Percentiles rank a stretch among this genome's conserved stretches.
Evolutionary conservation across 37 sponge, comb jelly and placozoan genomes (phyloP).

Genomic region (Beroe forskalii): DNA sequence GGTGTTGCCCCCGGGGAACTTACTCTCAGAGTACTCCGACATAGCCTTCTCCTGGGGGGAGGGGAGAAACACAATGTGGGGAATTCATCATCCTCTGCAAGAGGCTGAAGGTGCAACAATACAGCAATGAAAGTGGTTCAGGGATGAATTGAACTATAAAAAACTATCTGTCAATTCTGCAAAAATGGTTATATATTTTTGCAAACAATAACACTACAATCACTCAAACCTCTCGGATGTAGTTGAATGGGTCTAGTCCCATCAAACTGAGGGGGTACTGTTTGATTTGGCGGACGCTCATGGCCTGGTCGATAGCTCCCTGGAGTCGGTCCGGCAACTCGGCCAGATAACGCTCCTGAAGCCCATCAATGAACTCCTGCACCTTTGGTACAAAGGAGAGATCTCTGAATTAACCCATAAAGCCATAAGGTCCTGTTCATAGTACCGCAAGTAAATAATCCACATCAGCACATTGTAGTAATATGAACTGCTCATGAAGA

Average conservation of each 20-base stretch:
- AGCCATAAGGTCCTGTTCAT: no score
- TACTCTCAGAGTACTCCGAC: neutral
- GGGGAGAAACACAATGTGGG: no score
- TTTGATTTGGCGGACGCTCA: neutral
- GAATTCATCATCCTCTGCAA: no score
- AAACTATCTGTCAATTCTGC: no score
- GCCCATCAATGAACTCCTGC: slow-evolving; percentile 4
- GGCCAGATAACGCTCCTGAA: neutral
- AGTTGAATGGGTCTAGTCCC: slow-evolving; percentile 59
- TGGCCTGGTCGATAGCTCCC: neutral
- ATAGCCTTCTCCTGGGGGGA: neutral
- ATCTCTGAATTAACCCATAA: neutral
- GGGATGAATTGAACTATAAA: no score
- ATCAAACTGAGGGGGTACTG: neutral
- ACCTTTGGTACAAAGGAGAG: neutral
- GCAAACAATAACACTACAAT: no score
- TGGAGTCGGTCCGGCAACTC: neutral
- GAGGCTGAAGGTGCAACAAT: no score
- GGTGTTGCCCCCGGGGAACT: neutral
- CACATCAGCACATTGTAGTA: no score
- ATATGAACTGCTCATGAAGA: no score
- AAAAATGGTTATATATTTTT: no score
- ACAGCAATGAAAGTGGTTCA: no score
- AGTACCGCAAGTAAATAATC: no score
- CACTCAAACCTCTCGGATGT: slow-evolving; percentile 19